A percentile compares a stretch with the other conserved stretches of the same genome.
Evolutionary conservation across 2,797 vertebrate genomes (phyloP).

Genomic region (Oreortyx pictus): DNA sequence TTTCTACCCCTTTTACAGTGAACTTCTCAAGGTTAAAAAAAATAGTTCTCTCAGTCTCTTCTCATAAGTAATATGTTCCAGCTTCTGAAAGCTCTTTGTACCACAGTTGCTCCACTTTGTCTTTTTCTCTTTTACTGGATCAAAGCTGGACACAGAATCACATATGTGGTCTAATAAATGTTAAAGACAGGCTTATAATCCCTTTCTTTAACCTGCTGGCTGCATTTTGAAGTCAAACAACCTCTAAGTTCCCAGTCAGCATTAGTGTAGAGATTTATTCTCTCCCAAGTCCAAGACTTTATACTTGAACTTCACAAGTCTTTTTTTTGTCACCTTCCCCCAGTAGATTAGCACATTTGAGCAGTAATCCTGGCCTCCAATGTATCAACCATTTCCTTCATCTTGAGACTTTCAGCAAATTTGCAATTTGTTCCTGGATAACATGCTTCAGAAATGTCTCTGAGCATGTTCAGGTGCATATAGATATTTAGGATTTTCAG

Average conservation of each 20-base stretch:
- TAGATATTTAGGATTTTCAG: not conserved
- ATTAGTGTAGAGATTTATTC: not conserved
- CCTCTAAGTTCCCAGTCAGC: not conserved
- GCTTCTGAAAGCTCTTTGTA: not conserved
- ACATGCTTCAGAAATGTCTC: not conserved
- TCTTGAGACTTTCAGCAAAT: not conserved
- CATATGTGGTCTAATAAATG: not conserved
- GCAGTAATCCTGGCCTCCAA: not conserved
- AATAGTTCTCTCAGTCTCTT: not conserved
- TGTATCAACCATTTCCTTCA: fast-evolving
- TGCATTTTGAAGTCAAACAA: not conserved
- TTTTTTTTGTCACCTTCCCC: not conserved
- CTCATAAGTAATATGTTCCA: not conserved
- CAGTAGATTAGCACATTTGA: not conserved
- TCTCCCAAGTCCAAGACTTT: not conserved
- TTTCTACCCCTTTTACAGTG: not conserved
- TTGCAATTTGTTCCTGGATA: not conserved
- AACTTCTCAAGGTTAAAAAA: not conserved
- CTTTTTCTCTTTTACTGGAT: not conserved
- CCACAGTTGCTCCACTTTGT: not conserved
- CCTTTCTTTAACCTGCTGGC: not conserved
- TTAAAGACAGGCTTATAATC: not conserved
- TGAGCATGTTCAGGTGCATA: fast-evolving
- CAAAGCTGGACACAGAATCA: not conserved
- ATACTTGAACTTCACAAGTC: not conserved